Evolutionary conservation across 2,888 invertebrate species (phyloP), one percentile per base, ranked within the genome.

Genomic region (Temnothorax ravouxi): DNA sequence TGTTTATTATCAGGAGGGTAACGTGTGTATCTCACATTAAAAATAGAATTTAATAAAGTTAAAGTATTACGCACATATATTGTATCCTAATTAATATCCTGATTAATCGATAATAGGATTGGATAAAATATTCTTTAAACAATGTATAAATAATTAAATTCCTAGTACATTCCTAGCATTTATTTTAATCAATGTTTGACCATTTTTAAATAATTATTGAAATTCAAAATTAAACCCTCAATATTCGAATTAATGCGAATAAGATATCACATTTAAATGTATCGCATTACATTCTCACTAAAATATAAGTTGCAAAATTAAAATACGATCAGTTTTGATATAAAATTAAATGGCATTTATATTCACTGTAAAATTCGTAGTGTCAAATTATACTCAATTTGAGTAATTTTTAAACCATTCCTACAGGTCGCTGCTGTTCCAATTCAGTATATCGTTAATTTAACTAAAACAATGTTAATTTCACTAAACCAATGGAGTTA

Each of bases 311-410:
- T 66, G 44, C 1, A 44, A 25, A 44, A 15, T 66, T 15, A 44
- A 66, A 44, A 44, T 15, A 21, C 34, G n/a, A 25, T 18, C 3
- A 44, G 9, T 6, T 41, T 15, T 64, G 6, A 64, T 13, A 8
- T 44, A 25, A 15, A 64, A 44, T 44, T 64, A 66, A 64, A 66
- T 44, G 1, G 13, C 64, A 64, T 41, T 25, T 25, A 66, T n/a
- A 44, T 41, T 34, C 5, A 34, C 6, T 34, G 34, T 34, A 5
- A 34, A 34, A 34, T 34, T 34, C 6, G 34, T 34, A 34, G 34
- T 34, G 6, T 34, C 34, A 34, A 34, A 34, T 34, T 34, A 34
- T 34, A 34, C 5, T 34, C 34, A 34, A 34, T 34, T 34, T 34
- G 34, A 34, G 6, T 34, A 6, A 34, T 34, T 34, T 34, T 34